Conservation (phyloP, 2,797 vertebrate species). For the Atherinosoma microstoma region DNA sequence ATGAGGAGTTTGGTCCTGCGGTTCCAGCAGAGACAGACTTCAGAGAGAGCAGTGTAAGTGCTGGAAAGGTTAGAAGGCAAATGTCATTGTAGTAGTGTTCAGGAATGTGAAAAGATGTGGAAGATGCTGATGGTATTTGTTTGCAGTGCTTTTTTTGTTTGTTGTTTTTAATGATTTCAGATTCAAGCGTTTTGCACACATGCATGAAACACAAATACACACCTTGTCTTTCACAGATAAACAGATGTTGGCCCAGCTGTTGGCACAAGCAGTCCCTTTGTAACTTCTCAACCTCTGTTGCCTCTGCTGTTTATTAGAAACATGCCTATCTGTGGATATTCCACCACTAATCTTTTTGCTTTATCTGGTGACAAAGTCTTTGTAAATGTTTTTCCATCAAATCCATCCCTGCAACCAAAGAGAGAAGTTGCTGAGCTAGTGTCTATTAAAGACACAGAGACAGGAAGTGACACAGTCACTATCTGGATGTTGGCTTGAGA, state of each 20-base stretch:
- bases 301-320: slow-evolving; percentile 55
- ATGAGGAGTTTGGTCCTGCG: slow-evolving; percentile 93
- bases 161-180: slow-evolving; percentile 52
- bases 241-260: slow-evolving; percentile 62
- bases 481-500: slow-evolving; percentile 51
- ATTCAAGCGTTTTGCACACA: slow-evolving; percentile 22
- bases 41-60: slow-evolving; percentile 93
- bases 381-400: slow-evolving; percentile 19
- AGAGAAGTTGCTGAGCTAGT: slow-evolving; percentile 43
- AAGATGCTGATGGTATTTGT: slow-evolving; percentile 39
- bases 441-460: slow-evolving; percentile 46
- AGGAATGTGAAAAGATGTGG: slow-evolving; percentile 50
- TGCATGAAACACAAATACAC: slow-evolving; percentile 51
- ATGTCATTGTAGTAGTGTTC: not conserved
- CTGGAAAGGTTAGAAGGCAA: not conserved
- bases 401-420: slow-evolving; percentile 25
- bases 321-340: slow-evolving; percentile 30
- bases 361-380: slow-evolving; percentile 22
- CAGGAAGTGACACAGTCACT: slow-evolving; percentile 65
- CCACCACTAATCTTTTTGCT: slow-evolving; percentile 20
- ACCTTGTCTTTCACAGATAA: slow-evolving; percentile 54
- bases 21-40: slow-evolving; percentile 93
- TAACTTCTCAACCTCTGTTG: slow-evolving; percentile 55
- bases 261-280: slow-evolving; percentile 24
- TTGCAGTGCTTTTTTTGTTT: slow-evolving; percentile 34